Base-by-base conservation (phyloP, 2,888 invertebrate genomes). In the Odiellus spinosus region DNA sequence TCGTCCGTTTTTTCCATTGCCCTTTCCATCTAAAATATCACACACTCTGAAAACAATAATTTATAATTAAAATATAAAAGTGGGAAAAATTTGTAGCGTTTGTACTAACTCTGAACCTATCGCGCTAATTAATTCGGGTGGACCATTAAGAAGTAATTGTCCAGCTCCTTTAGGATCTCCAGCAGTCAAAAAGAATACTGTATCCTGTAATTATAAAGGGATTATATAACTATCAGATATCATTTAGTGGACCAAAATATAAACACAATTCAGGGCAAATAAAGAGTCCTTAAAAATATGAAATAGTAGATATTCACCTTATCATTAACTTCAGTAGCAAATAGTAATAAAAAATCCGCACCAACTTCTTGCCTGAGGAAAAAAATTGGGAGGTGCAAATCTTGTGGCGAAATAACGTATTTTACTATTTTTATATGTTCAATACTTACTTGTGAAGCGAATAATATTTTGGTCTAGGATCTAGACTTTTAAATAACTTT, bases 21-120 rank as follows among this genome's bases (percentile, higher is more conserved):
- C 85, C 67, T 84, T 84, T 3, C 79, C 82, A 57, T 77, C 76
- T 14, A 86, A 62, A 1, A 81, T 48, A 35, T 76, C 75, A 44
- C 76, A 72, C 52, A 84, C 72, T 58, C 77, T 76, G 66, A 12
- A 33, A 42, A 39, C 11, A 39, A 66, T 19, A 42, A 45, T 40
- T 42, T n/a, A 40, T 15, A 32, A 35, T n/a, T 14, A 40, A 17
- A 18, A 11, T n/a, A 10, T 11, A 35, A 39, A 35, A 15, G n/a
- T 3, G 5, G n/a, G n/a, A n/a, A 6, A 26, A 26, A 26, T 41
- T 3, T 32, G 38, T 12, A 33, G 15, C 17, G 40, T 35, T 19
- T 17, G 17, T n/a, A 70, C 74, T 71, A 66, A 80, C 80, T 73
- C 71, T 33, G 72, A 67, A 46, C 76, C 77, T 42, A 80, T 64